Percentiles rank a stretch among this genome's conserved stretches.
These are phyloP conservation scores for Nasonia longicornis DNA, from an alignment of 1,140 invertebrate genomes.

Conservation along the genomic window DNA sequence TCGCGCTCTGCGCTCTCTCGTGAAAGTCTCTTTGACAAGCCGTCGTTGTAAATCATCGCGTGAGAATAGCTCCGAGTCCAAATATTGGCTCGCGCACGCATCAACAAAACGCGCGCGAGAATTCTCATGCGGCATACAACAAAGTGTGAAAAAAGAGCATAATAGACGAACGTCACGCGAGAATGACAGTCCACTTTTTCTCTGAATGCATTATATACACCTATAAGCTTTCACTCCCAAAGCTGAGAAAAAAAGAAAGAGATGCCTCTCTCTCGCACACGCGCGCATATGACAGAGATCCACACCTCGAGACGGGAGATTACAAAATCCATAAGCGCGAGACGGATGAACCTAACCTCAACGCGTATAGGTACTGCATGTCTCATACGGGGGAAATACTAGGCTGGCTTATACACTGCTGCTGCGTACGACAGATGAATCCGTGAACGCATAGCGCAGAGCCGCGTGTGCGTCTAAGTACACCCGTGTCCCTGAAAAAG, in stretches of 20 bases:
- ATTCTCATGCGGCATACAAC: too few species aligned
- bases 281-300: background rate
- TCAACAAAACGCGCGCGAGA: too few species aligned
- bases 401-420: background rate
- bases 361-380: background rate
- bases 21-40: background rate
- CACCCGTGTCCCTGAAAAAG: background rate
- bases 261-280: background rate
- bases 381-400: too few species aligned
- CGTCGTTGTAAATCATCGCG: background rate
- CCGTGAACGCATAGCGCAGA: background rate
- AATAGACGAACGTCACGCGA: background rate
- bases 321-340: background rate
- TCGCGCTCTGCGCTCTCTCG: background rate
- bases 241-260: background rate
- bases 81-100: background rate
- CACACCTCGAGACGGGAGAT: background rate
- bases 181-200: slow-evolving; percentile 1
- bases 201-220: background rate
- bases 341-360: background rate
- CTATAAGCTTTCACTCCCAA: background rate
- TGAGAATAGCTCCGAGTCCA: background rate
- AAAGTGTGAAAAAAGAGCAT: too few species aligned
- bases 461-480: background rate
- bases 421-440: background rate